Conservation (phyloP, 2,113 vertebrate genomes). For the Leptocoma aspasia region DNA sequence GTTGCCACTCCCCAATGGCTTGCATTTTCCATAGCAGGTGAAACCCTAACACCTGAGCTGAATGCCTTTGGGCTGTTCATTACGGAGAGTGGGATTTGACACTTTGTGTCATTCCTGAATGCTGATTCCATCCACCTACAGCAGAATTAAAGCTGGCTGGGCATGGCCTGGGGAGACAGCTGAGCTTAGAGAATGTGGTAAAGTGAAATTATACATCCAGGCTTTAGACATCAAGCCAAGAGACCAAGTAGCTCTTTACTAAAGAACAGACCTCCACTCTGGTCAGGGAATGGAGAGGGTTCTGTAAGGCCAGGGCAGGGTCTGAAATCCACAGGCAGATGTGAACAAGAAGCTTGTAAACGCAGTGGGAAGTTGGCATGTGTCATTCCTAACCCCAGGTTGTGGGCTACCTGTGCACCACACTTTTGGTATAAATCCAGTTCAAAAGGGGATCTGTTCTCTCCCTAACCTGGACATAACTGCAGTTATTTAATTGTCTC, state of each 20-base stretch:
- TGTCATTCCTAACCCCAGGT: not conserved
- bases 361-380: fast-evolving
- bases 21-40: not conserved
- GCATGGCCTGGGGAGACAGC: not conserved
- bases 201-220: not conserved
- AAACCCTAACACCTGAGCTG: not conserved
- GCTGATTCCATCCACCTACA: not conserved
- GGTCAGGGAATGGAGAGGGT: fast-evolving
- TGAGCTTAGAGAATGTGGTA: not conserved
- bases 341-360: not conserved
- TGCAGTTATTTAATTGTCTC: not conserved
- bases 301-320: not conserved
- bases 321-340: not conserved
- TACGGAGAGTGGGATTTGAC: not conserved
- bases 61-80: not conserved
- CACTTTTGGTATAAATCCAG: not conserved
- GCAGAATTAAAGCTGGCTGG: not conserved
- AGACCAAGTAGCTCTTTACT: not conserved
- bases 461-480: not conserved
- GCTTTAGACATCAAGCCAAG: not conserved
- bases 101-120: not conserved
- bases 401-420: not conserved
- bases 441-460: not conserved
- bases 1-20: fast-evolving
- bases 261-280: not conserved